Evolutionary conservation across 2,113 vertebrate species (phyloP), one percentile per base, ranked within the genome.

Genomic region (Serinus canaria): DNA sequence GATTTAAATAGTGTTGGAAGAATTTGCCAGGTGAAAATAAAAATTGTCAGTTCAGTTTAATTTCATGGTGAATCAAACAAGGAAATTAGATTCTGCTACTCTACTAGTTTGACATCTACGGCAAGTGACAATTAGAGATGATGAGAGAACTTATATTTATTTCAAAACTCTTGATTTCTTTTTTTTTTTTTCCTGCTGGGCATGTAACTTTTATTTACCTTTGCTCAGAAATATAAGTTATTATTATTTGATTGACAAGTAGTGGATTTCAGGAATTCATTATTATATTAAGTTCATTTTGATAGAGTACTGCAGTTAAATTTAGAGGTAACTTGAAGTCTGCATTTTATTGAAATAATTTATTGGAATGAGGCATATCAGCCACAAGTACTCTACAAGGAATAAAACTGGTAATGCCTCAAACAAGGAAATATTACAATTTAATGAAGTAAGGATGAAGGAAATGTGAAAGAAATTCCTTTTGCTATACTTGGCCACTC

Each of bases 11-110:
- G 97, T 97, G 98, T 97, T 60, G 93, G 97, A 96, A 3, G 96
- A 98, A 96, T 97, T 98, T 98, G 91, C 97, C 94, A 98, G 97
- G 98, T 98, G 98, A 98, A 98, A 98, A 98, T 98, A 98, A 98
- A 98, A 98, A 97, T 98, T 97, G 97, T 98, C 97, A 75, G 97
- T 98, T 98, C 98, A 97, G 97, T 98, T 98, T 98, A 98, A 98
- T 98, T 98, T 98, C 98, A 98, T 98, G 97, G 98, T 98, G 97
- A 98, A 98, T 98, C 98, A 98, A 98, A 98, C 97, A 98, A 98
- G 97, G 97, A 98, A 98, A 98, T 98, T 98, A 98, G 98, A 98
- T 98, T 98, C 97, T 97, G 95, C 97, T 98, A 96, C 95, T 97
- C 97, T 97, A 93, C 97, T 97, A 98, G 97, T 96, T 98, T 98